Base-by-base conservation (phyloP, 2,888 invertebrate species). In the Macroteleia sp. region DNA sequence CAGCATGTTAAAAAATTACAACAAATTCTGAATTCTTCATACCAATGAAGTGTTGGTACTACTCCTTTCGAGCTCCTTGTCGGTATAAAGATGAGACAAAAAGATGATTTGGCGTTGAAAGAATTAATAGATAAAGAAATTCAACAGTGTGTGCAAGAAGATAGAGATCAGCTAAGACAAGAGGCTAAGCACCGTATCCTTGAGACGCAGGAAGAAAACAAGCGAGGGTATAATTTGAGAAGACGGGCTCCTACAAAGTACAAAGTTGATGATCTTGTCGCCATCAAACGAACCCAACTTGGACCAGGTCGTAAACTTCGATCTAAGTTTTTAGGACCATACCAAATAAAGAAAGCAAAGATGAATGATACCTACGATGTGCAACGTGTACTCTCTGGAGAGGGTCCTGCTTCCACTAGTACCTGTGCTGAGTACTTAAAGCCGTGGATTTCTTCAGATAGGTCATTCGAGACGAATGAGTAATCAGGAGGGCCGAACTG, bases 211-310 rank as follows among this genome's bases (percentile, higher is more conserved):
- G 48, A 73, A 5, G 81, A 80, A 59, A 81, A 79, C 19, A 17
- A 57, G 9, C 52, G 42, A 17, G 69, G 16, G 1, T 80, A 41
- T 30, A 73, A 80, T 30, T 42, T 17, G 3, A 48, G 48, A 25
- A 30, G 74, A 19, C 48, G 64, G n/a, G 19, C 36, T 3, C 67
- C 77, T 8, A 32, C 20, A 1, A 56, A 70, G 57, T 85, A 83
- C 69, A 25, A 73, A 25, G 54, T 69, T 14, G 80, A 69, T 19
- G 80, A 84, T 41, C 25, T 84, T 32, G 87, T 89, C 1, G 87
- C 87, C 3, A 89, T 89, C n/a, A 86, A 88, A 73, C 64, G 87
- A 19, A 89, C 88, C 1, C 52, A 52, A 30, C 10, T 50, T 9
- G n/a, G 9, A 32, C 30, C 17, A 1, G 50, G 50, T 25, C 25